These are phyloP conservation scores for Schizothorax lantsangensis DNA, from an alignment of 2,797 vertebrate genomes.

Conservation along the genomic window DNA sequence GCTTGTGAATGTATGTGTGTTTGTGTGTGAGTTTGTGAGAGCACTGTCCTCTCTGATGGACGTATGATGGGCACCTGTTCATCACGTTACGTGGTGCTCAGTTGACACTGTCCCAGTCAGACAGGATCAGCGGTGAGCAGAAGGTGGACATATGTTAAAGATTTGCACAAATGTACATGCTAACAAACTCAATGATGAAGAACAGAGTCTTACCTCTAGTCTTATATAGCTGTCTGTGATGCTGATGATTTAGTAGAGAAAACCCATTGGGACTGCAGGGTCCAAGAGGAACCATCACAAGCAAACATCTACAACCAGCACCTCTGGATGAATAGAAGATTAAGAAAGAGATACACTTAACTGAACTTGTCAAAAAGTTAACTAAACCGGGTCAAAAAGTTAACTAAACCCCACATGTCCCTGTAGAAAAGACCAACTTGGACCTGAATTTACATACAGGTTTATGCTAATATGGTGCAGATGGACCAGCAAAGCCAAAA, in stretches of 20 bases:
- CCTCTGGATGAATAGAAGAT: background rate
- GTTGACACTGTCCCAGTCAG: conserved; percentile 2
- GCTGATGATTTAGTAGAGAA: conserved; percentile 22
- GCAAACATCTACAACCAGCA: background rate
- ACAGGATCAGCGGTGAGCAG: conserved; percentile 58
- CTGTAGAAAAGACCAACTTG: background rate
- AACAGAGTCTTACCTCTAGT: conserved; percentile 66
- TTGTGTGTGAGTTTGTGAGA: conserved; percentile 13
- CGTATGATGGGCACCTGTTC: background rate
- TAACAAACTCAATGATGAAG: conserved; percentile 47
- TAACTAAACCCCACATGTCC: background rate
- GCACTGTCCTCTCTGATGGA: background rate
- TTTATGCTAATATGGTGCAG: background rate
- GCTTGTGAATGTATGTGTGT: conserved; percentile 25
- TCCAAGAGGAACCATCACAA: background rate
- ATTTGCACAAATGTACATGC: conserved; percentile 64
- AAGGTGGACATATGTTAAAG: conserved; percentile 46
- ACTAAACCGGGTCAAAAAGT: background rate
- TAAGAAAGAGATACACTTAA: background rate
- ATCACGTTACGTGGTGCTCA: background rate
- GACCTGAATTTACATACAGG: background rate
- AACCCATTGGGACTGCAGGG: background rate
- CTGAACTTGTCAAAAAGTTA: background rate
- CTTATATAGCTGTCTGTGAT: conserved; percentile 56
- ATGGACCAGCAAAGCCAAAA: background rate